Base-by-base conservation (phyloP, 1,140 invertebrate genomes). In the Streblospio benedicti region DNA sequence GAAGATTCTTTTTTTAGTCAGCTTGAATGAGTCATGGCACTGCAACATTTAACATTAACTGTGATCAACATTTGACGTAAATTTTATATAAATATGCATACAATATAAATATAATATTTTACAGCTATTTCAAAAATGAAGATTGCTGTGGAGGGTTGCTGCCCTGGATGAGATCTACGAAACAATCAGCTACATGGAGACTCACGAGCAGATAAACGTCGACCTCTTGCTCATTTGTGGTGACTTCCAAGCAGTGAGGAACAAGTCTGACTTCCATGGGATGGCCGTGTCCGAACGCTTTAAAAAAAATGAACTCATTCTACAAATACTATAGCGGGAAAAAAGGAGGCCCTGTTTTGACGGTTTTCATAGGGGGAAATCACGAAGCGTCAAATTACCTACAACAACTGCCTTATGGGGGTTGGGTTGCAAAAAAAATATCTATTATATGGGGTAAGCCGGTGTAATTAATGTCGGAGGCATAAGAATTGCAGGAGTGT, bases 261-360 rank as follows among this genome's bases (percentile, higher is more conserved):
- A 83, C 70, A 68, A 68, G 56, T 66, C 78, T 80, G 77, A 85
- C 80, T 72, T 98, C 23, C 74, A 83, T 49, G 90, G 90, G 62
- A 96, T 99, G 91, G 93, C 94, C 27, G 88, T 93, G 16, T n/a
- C 80, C 83, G 41, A 97, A 98, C 79, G n/a, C n/a, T n/a, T 97
- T 90, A 76, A 84, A 87, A 68, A 77, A 87, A 63, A 90, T 99
- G 77, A 88, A 93, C 67, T 84, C 89, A 45, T 99, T 99, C 83
- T 91, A 97, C 74, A 94, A 95, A 90, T 96, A 96, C 79, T 98
- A 97, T 74, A 90, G 86, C 63, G 94, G 93, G n/a, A 88, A 97
- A 75, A 89, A 87, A 71, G 77, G 80, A 60, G 94, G 93, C 2
- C 94, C 95, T 9, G 78, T 95, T 45, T 77, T 97, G 56, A 99